Conservation (phyloP, 64 coral and sea anemone species). For the Anthopleura sola region DNA sequence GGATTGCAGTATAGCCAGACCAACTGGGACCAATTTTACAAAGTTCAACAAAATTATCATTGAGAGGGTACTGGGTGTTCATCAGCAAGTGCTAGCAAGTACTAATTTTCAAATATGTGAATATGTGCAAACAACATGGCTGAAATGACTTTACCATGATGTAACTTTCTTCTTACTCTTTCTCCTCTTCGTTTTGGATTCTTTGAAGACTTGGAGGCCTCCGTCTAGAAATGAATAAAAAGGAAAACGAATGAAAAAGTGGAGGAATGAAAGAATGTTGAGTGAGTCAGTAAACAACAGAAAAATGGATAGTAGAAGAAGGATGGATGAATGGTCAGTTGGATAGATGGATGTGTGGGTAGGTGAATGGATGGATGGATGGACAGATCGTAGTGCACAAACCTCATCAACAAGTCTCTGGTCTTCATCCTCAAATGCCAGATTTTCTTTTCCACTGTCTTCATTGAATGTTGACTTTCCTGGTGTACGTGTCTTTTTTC, state of each 20-base stretch:
- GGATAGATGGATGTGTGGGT: not conserved
- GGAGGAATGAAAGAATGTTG: slow-evolving; percentile 45
- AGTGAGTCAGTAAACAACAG: not conserved
- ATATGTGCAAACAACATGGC: no score
- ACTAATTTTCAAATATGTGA: no score
- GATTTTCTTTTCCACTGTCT: slow-evolving; percentile 65
- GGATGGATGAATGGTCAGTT: not conserved
- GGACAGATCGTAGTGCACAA: not conserved
- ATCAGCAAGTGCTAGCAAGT: no score
- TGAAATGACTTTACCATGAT: slow-evolving; percentile 57
- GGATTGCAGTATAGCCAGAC: no score
- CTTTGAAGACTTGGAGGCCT: not conserved
- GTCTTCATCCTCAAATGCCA: slow-evolving; percentile 73
- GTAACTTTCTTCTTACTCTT: slow-evolving; percentile 72
- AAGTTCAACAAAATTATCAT: no score
- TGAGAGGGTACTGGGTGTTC: no score
- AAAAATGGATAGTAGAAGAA: not conserved
- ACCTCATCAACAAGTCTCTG: not conserved
- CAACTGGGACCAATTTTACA: no score
- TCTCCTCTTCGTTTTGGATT: slow-evolving; percentile 56
- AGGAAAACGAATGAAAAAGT: not conserved
- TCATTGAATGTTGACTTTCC: slow-evolving; percentile 15
- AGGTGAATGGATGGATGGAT: not conserved
- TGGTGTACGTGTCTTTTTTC: slow-evolving; percentile 78
- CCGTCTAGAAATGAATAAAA: not conserved